These are phyloP conservation scores for Malacosoma neustria DNA, from an alignment of 2,888 invertebrate genomes.

Conservation along the genomic window DNA sequence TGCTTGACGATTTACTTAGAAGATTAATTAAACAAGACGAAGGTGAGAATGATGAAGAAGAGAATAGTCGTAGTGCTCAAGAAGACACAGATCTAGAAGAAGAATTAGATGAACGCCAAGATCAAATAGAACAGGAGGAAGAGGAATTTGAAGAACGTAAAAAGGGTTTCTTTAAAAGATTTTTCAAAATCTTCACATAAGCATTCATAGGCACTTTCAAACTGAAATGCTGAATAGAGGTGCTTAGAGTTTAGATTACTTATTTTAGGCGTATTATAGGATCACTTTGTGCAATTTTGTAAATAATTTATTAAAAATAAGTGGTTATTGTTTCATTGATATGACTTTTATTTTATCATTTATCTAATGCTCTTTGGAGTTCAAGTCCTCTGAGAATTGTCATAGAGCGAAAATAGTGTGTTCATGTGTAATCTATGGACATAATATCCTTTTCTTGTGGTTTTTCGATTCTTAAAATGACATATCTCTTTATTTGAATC, in stretches of 20 bases:
- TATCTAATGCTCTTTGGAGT: too few relatives aligned
- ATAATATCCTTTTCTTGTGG: too few relatives aligned
- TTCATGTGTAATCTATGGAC: too few relatives aligned
- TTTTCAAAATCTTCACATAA: constrained; percentile 33
- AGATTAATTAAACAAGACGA: constrained; percentile 7
- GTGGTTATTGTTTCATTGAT: constrained; percentile 6
- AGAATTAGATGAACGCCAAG: constrained; percentile 7
- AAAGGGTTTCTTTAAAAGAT: constrained; percentile 29
- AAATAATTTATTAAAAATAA: constrained; percentile 33
- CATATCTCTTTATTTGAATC: too few relatives aligned
- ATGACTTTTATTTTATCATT: too few relatives aligned
- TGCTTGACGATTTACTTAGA: constrained; percentile 1
- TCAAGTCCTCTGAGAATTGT: too few relatives aligned
- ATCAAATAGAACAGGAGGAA: constrained; percentile 12
- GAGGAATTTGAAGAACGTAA: constrained; percentile 15
- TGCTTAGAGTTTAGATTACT: constrained; percentile 15
- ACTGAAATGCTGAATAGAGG: constrained; percentile 35
- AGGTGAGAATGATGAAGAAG: constrained; percentile 8
- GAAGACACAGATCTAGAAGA: constrained; percentile 7
- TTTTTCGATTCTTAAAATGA: too few relatives aligned
- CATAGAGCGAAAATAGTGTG: too few relatives aligned
- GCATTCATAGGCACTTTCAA: constrained; percentile 33
- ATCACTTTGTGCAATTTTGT: constrained; percentile 71
- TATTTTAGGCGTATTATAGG: constrained; percentile 16
- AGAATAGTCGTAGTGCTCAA: constrained; percentile 6